These are phyloP conservation scores for Laodelphax striatellus DNA, from an alignment of 1,140 invertebrate species.

Conservation along the genomic window DNA sequence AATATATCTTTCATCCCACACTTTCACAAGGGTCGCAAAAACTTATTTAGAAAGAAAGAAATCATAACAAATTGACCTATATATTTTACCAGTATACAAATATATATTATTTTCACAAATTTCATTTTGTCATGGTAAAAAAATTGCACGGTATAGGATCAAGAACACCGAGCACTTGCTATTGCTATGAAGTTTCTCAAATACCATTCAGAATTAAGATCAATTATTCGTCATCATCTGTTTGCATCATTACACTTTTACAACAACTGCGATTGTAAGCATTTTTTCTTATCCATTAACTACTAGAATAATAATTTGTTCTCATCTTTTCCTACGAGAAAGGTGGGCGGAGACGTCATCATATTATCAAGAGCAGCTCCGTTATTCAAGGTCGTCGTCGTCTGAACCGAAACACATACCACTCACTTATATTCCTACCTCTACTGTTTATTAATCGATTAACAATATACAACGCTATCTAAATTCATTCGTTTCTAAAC, in stretches of 20 bases:
- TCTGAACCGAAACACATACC: neutral
- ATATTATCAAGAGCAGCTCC: neutral
- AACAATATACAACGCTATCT: conserved; percentile 8
- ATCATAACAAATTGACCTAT: neutral
- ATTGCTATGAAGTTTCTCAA: conserved; percentile 3
- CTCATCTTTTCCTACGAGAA: conserved; percentile 22
- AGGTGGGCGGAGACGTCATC: conserved; percentile 20
- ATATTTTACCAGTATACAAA: conserved; percentile 5
- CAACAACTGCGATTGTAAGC: conserved; percentile 10
- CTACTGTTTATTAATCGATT: conserved; percentile 6
- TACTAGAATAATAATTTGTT: conserved; percentile 5
- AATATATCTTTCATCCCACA: neutral
- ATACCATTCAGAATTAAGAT: conserved; percentile 9
- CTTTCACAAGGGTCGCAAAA: neutral
- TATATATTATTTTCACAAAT: conserved; percentile 8
- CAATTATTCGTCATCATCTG: conserved; percentile 11
- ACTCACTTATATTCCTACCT: conserved; percentile 9
- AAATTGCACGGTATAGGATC: conserved; percentile 4
- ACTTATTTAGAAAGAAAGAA: no score
- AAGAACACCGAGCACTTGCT: neutral
- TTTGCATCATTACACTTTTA: conserved; percentile 12
- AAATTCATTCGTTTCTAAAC: conserved; percentile 6
- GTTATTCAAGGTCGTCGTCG: no score
- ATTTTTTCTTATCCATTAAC: conserved; percentile 4
- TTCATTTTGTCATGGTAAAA: conserved; percentile 16